Percentiles rank a stretch among this genome's conserved stretches.
These are phyloP conservation scores for Geophilus truncorum DNA, from an alignment of 2,888 invertebrate genomes.

Conservation along the genomic window DNA sequence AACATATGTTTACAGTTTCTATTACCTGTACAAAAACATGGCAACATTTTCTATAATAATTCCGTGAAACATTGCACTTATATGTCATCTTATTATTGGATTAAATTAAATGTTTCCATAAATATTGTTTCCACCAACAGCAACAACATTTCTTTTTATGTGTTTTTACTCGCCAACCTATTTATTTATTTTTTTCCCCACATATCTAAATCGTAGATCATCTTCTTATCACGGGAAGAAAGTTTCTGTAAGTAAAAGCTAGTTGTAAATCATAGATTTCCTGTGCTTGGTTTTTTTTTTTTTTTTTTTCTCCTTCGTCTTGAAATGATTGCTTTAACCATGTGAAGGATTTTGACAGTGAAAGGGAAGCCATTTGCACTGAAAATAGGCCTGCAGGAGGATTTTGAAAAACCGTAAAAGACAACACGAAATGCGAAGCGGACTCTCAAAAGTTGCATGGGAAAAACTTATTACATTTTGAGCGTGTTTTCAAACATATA, in stretches of 20 bases:
- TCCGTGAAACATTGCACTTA: too few species aligned
- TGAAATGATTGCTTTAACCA: conserved; percentile 1
- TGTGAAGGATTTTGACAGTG: conserved; percentile 7
- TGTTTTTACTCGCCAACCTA: neutral
- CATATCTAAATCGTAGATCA: conserved; percentile 1
- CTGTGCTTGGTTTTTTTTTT: neutral
- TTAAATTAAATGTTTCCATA: too few species aligned
- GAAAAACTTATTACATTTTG: neutral
- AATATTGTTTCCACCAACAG: neutral
- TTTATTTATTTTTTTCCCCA: neutral
- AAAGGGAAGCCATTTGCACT: neutral
- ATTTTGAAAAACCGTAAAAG: neutral
- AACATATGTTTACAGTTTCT: too few species aligned
- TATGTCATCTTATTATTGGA: too few species aligned
- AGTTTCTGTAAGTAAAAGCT: conserved; percentile 10
- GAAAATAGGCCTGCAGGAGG: neutral
- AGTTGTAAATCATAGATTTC: conserved; percentile 6
- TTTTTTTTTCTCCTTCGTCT: neutral
- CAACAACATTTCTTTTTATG: neutral
- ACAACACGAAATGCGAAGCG: neutral
- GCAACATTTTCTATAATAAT: too few species aligned
- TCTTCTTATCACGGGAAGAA: conserved; percentile 3
- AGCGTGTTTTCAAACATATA: neutral
- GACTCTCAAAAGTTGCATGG: neutral
- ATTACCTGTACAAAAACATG: too few species aligned